Base-by-base conservation (phyloP, 1,140 invertebrate genomes). In the Cotesia vestalis region DNA sequence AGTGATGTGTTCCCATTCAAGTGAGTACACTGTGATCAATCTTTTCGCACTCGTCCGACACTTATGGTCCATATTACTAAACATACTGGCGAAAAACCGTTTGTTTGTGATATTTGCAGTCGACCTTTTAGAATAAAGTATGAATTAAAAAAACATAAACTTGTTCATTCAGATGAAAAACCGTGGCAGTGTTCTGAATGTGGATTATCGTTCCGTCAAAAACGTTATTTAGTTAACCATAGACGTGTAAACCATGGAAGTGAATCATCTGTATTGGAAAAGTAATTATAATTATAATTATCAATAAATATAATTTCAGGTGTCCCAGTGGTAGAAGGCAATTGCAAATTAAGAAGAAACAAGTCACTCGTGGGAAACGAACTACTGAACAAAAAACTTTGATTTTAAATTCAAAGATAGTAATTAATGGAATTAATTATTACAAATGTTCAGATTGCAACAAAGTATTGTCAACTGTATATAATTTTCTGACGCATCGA, bases 11-110 rank as follows among this genome's bases (percentile, higher is more conserved):
- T 88, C 76, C 90, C 91, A 4, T 89, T 88, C 78, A 83, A 85
- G 38, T 93, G 92, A 80, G 85, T 81, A 0, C 84, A 90, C 66
- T 94, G 93, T 82, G 84, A 89, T 17, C 87, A 91, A 55, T 84
- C 85, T 40, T 92, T 92, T 78, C 83, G 89, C 46, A 89, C 90
- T 5, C 89, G 87, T 59, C 88, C 89, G 14, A 87, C 89, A 0
- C 79, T 92, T 12, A 79, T 88, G 68, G 76, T 90, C 57, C 91
- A 93, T 78, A 79, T 89, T 4, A 88, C 90, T 0, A 88, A 88
- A 64, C 92, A 94, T 80, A 91, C 90, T 0, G 90, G 90, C 4
- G 91, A 93, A 70, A 88, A 91, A 71, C 91, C 92, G 3, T 91
- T 90, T 81, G 82, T 82, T 4, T 94, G 92, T 79, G 85, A 86